Evolutionary conservation across 2,888 invertebrate species (phyloP).

Genomic region (Pocota personata): DNA sequence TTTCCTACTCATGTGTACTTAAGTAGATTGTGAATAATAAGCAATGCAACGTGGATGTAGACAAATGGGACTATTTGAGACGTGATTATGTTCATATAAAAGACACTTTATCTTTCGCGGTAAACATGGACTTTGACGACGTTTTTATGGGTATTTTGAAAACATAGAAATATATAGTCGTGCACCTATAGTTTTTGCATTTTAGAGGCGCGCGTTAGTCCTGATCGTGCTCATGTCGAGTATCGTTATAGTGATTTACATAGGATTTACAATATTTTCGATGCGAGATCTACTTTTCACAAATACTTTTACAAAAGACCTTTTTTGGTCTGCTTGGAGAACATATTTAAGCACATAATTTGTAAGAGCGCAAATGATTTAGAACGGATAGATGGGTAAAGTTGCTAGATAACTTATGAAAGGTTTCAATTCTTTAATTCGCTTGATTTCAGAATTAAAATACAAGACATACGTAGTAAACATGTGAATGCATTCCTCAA

Average conservation of each 20-base stretch:
- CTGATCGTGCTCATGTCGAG: constrained; percentile 79
- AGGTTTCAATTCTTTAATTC: background rate
- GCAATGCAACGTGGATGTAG: constrained; percentile 86
- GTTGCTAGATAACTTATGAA: background rate
- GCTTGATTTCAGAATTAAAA: constrained; percentile 18
- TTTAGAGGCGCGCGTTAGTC: constrained; percentile 76
- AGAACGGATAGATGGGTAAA: constrained; percentile 39
- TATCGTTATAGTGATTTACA: constrained; percentile 83
- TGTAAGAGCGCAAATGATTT: background rate
- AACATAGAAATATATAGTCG: background rate
- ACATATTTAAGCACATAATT: constrained; percentile 23
- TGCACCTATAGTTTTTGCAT: background rate
- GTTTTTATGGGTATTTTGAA: constrained; percentile 76
- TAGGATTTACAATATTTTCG: constrained; percentile 83
- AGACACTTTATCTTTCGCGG: constrained; percentile 7
- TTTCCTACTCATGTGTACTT: background rate
- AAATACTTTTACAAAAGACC: constrained; percentile 83
- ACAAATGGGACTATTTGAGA: constrained; percentile 87
- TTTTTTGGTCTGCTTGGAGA: constrained; percentile 17
- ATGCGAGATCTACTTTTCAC: constrained; percentile 83
- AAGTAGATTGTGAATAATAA: constrained; percentile 85
- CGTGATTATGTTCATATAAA: constrained; percentile 83
- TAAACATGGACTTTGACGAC: constrained; percentile 77
- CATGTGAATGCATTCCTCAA: constrained; percentile 30
- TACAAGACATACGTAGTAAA: constrained; percentile 45